Percentiles rank a stretch among this genome's conserved stretches.
These are phyloP conservation scores for Xiphophorus birchmanni DNA, from an alignment of 2,797 vertebrate genomes.

Conservation along the genomic window DNA sequence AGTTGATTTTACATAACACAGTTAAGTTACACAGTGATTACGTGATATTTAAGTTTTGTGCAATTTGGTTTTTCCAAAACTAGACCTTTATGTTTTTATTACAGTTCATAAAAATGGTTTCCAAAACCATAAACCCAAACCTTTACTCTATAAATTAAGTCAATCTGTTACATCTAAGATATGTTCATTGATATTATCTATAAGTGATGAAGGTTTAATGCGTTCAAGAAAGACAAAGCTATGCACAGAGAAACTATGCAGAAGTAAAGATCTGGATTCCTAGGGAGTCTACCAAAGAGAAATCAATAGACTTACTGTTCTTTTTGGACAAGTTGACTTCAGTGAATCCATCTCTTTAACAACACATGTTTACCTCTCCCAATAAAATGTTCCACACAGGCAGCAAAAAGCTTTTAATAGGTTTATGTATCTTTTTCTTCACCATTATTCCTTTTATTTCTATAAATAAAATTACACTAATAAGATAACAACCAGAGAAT, in stretches of 20 bases:
- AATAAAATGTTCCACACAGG: neutral
- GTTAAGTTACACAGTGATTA: neutral
- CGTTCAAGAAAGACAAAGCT: neutral
- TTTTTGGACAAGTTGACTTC: neutral
- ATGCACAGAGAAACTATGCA: neutral
- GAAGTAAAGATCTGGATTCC: neutral
- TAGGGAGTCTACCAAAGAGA: neutral
- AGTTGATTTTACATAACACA: neutral
- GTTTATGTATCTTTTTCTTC: neutral
- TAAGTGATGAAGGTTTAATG: neutral
- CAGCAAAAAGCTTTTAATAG: neutral
- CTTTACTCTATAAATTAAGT: neutral
- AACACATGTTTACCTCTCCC: neutral
- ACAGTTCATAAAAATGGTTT: neutral
- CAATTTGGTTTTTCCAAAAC: neutral
- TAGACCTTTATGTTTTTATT: neutral
- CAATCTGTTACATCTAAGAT: neutral
- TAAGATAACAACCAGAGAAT: neutral
- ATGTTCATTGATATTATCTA: neutral
- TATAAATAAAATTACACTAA: neutral
- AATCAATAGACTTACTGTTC: neutral
- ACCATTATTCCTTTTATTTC: neutral
- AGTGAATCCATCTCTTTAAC: neutral
- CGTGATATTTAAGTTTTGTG: neutral
- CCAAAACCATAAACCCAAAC: neutral